Percentiles rank a stretch among this genome's conserved stretches.
Conservation (phyloP, 2,888 invertebrate genomes). For the Colletes collaris region DNA sequence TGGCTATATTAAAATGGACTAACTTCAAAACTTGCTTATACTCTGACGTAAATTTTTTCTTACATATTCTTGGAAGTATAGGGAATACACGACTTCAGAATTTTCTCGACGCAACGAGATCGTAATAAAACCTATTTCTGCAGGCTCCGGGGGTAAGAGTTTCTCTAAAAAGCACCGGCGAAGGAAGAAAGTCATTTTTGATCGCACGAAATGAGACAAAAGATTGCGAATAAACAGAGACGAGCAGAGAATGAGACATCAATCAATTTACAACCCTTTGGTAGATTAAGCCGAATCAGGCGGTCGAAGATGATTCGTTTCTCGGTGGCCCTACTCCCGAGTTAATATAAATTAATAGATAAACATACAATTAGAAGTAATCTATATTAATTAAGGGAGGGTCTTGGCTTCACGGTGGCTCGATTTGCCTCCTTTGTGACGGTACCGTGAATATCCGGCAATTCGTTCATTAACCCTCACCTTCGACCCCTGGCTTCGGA, state of each 20-base stretch:
- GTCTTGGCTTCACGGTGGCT: slow-evolving; percentile 75
- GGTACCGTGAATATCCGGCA: slow-evolving; percentile 81
- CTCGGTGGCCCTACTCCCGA: slow-evolving; percentile 65
- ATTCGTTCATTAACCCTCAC: slow-evolving; percentile 82
- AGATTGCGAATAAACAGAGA: slow-evolving; percentile 54
- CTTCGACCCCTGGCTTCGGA: slow-evolving; percentile 76
- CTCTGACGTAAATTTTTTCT: too few species aligned
- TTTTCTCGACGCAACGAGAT: too few species aligned
- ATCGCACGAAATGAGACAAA: slow-evolving; percentile 25
- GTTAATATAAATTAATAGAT: slow-evolving; percentile 82
- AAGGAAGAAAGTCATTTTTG: slow-evolving; percentile 3
- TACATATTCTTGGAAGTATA: too few species aligned
- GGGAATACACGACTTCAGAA: too few species aligned
- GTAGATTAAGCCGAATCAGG: slow-evolving; percentile 80
- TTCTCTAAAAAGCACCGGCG: too few species aligned
- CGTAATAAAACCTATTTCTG: too few species aligned
- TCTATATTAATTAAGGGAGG: slow-evolving; percentile 82
- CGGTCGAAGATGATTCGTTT: slow-evolving; percentile 72
- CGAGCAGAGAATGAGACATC: slow-evolving; percentile 73
- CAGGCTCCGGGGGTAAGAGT: too few species aligned
- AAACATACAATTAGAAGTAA: slow-evolving; percentile 83
- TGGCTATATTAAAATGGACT: too few species aligned
- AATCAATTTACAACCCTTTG: slow-evolving; percentile 81
- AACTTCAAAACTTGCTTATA: too few species aligned
- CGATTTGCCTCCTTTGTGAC: slow-evolving; percentile 78